Conservation (phyloP, 2,113 vertebrate genomes). For the Lamprologus ornatipinnis region DNA sequence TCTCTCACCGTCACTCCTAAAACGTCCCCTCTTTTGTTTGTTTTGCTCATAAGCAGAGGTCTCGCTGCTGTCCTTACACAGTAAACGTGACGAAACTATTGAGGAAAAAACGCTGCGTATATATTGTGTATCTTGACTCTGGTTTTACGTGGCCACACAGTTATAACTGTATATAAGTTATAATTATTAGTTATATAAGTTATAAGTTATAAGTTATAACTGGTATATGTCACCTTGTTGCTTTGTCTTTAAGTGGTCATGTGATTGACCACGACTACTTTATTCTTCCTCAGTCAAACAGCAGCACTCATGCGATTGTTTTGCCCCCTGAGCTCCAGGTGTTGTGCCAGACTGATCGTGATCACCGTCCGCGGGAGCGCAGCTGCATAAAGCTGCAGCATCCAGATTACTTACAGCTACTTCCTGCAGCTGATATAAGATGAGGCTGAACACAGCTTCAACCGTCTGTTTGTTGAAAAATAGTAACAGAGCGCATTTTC, state of each 20-base stretch:
- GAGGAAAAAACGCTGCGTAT: background rate
- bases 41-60: fast-evolving
- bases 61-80: too few species aligned
- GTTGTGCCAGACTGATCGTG: fast-evolving
- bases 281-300: background rate
- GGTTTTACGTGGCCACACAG: background rate
- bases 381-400: fast-evolving
- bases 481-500: fast-evolving
- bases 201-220: too few species aligned
- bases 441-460: background rate
- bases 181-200: too few species aligned
- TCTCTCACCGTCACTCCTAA: too few species aligned
- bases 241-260: background rate
- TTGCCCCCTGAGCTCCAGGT: background rate
- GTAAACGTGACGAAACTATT: background rate
- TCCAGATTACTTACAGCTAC: background rate
- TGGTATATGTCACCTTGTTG: fast-evolving
- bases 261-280: fast-evolving
- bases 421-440: background rate
- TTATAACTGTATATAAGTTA: too few species aligned
- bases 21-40: too few species aligned
- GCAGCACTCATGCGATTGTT: background rate
- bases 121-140: fast-evolving
- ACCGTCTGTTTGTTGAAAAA: background rate
- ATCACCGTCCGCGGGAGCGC: fast-evolving